A percentile compares a stretch with the other conserved stretches of the same genome.
These are phyloP conservation scores for Burhinus bistriatus DNA, from an alignment of 2,113 vertebrate genomes.

Conservation along the genomic window DNA sequence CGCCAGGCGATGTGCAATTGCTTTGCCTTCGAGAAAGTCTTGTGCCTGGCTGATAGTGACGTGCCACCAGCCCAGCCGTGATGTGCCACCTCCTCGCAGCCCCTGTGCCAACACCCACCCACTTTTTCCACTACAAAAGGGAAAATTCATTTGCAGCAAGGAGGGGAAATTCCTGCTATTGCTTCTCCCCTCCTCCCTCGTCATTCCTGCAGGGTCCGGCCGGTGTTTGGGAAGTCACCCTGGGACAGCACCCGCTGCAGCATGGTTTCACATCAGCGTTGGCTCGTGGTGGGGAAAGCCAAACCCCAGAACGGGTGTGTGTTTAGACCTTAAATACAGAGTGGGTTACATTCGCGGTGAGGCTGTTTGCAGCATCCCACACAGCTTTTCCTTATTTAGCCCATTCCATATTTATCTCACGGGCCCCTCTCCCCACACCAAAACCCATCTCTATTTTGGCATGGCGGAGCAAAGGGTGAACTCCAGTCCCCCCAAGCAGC, in stretches of 20 bases:
- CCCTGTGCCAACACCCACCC: background rate
- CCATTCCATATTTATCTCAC: background rate
- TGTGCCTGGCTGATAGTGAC: accelerated
- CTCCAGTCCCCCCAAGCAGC: background rate
- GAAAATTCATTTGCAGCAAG: background rate
- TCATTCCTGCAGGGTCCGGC: accelerated
- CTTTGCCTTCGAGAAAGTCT: background rate
- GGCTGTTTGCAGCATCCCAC: constrained; percentile 34
- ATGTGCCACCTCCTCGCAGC: background rate
- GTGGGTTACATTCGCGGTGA: background rate
- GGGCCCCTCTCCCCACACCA: background rate
- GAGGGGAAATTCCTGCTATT: background rate
- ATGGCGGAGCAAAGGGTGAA: background rate
- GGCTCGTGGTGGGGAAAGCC: background rate
- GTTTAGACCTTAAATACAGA: background rate
- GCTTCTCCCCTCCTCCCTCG: background rate
- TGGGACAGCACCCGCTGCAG: accelerated
- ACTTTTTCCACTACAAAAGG: background rate
- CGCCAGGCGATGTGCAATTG: accelerated
- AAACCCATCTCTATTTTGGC: background rate
- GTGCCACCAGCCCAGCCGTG: background rate
- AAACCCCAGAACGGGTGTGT: background rate
- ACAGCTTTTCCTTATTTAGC: constrained; percentile 39
- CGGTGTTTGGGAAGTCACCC: background rate
- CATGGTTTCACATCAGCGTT: background rate